Percentiles rank a stretch among this genome's conserved stretches.
Conservation (phyloP, 2,888 invertebrate species). For the Napeogenes sylphis region DNA sequence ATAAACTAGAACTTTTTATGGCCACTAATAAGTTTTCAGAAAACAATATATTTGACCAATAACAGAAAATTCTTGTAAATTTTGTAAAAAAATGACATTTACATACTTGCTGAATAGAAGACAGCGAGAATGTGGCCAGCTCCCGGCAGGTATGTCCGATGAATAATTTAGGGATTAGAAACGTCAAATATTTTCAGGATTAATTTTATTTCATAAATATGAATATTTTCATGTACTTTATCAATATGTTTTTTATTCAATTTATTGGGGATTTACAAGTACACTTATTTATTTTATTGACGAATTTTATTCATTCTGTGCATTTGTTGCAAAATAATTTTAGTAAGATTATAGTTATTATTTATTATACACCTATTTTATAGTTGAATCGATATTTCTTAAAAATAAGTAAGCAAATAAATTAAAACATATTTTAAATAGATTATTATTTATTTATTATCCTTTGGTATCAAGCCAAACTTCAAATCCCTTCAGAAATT, state of each 20-base stretch:
- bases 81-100: conserved; percentile 73
- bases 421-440: no score
- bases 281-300: no score
- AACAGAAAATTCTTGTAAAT: conserved; percentile 51
- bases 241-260: neutral
- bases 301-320: no score
- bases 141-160: conserved; percentile 51
- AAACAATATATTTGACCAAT: conserved; percentile 37
- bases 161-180: conserved; percentile 41
- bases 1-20: conserved; percentile 32
- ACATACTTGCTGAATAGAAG: conserved; percentile 76
- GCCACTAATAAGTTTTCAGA: conserved; percentile 37
- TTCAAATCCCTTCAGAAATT: no score
- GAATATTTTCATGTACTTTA: neutral
- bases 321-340: no score
- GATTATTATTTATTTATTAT: no score
- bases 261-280: no score
- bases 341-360: no score
- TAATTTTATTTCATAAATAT: neutral
- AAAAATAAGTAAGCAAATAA: no score
- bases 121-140: conserved; percentile 74
- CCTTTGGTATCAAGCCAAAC: no score
- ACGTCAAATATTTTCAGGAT: conserved; percentile 18
- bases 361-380: no score
- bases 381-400: no score